These are phyloP conservation scores for Pseudochromis fuscus DNA, from an alignment of 2,797 vertebrate species.

Conservation along the genomic window DNA sequence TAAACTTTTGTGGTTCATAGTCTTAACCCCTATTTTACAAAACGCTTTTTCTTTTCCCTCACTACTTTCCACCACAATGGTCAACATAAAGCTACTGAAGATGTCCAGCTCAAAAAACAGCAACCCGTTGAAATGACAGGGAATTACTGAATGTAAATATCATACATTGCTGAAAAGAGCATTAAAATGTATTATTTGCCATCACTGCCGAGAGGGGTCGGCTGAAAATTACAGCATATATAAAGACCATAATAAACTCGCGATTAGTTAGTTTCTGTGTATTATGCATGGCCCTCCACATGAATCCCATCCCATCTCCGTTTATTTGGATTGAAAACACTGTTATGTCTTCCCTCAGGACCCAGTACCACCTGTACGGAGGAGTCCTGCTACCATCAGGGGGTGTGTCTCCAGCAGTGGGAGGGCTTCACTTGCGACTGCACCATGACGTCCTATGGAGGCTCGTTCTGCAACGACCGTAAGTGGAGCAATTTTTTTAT, in stretches of 20 bases:
- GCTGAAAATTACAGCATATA: slow-evolving; percentile 14
- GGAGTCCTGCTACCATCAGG: slow-evolving; percentile 96
- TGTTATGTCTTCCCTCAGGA: slow-evolving; percentile 74
- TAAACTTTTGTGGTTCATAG: neutral
- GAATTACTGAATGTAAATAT: neutral
- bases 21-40: neutral
- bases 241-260: neutral
- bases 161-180: slow-evolving; percentile 2
- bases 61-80: neutral
- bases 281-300: neutral
- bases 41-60: neutral
- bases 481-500: slow-evolving; percentile 71
- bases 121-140: neutral
- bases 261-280: neutral
- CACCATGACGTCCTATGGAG: slow-evolving; percentile 94
- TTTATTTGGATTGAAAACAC: neutral
- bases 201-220: neutral
- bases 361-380: slow-evolving; percentile 96
- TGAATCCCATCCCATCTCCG: neutral
- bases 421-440: slow-evolving; percentile 96
- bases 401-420: slow-evolving; percentile 96
- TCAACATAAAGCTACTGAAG: neutral
- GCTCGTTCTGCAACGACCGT: slow-evolving; percentile 95
- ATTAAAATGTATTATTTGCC: neutral
- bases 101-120: neutral